Base-by-base conservation (phyloP, 2,888 invertebrate genomes). In the Asteroscopus sphinx region DNA sequence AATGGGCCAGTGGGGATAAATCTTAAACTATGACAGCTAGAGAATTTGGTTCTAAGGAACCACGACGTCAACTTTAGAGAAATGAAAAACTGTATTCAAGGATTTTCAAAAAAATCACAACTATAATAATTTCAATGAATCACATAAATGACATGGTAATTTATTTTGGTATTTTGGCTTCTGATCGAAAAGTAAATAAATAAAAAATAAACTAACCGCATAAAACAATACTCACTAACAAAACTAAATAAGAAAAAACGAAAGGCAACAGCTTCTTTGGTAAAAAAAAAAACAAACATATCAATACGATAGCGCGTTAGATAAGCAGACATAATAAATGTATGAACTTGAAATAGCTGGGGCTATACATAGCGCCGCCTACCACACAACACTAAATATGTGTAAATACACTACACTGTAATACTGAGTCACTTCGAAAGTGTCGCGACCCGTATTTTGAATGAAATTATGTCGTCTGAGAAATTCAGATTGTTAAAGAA, bases 261-360 rank as follows among this genome's bases (percentile, higher is more conserved):
- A n/a, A n/a, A n/a, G n/a, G n/a, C n/a, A n/a, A n/a, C n/a, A n/a
- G n/a, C n/a, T n/a, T n/a, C n/a, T n/a, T n/a, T n/a, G n/a, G n/a
- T n/a, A n/a, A 21, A 21, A 21, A 21, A 21, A 21, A 21, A 21
- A 21, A 21, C 21, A 21, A 1, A 21, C 2, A 21, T 9, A 6
- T 25, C 1, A 7, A 40, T 33, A 25, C 37, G 40, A 64, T 53
- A 35, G 21, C 13, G 16, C 15, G n/a, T 56, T 47, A 58, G 46
- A 64, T 56, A 47, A 41, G 25, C 61, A 73, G 64, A 67, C 73
- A 74, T 71, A 77, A 73, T 80, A 77, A 78, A 76, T 79, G 79
- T 72, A 75, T 85, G 87, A 87, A 88, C 89, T 88, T 89, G 88
- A 88, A 89, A 88, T 88, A 86, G 78, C 72, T 80, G 64, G 25